Conservation (phyloP, 2,113 vertebrate genomes). For the Corythoichthys intestinalis region DNA sequence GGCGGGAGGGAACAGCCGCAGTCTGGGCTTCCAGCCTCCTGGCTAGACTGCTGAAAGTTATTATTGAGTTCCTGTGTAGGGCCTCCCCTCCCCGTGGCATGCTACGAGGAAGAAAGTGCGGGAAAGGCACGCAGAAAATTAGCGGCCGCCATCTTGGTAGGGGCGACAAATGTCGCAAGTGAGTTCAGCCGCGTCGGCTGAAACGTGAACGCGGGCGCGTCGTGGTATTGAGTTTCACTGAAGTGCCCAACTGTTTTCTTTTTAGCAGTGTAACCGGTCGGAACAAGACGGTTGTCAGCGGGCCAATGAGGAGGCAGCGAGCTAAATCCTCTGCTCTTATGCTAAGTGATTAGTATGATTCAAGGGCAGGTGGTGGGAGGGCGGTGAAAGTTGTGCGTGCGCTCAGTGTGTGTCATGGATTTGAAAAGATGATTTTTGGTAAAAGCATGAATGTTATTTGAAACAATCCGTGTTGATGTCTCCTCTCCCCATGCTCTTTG, state of each 20-base stretch:
- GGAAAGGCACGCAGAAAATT: slow-evolving; percentile 42
- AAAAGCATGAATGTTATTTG: slow-evolving; percentile 1
- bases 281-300: slow-evolving; percentile 61
- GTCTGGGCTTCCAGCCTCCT: slow-evolving; percentile 89
- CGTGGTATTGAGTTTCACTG: slow-evolving; percentile 62
- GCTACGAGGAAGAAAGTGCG: slow-evolving; percentile 49
- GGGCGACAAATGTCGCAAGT: background rate
- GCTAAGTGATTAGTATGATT: slow-evolving; percentile 54
- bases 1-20: slow-evolving; percentile 79
- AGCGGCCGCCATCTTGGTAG: slow-evolving; percentile 34
- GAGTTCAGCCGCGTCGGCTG: slow-evolving; percentile 46
- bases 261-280: slow-evolving; percentile 52
- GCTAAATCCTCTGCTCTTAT: slow-evolving; percentile 49
- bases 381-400: slow-evolving; percentile 24
- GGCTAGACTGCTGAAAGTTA: slow-evolving; percentile 91
- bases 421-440: slow-evolving; percentile 8
- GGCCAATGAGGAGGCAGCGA: slow-evolving; percentile 41
- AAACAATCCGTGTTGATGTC: background rate
- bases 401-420: background rate
- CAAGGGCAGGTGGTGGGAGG: slow-evolving; percentile 55
- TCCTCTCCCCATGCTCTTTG: background rate
- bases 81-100: slow-evolving; percentile 79
- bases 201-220: slow-evolving; percentile 34
- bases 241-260: slow-evolving; percentile 51
- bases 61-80: slow-evolving; percentile 87